Percentiles rank a stretch among this genome's conserved stretches.
These are phyloP conservation scores for Falco punctatus DNA, from an alignment of 2,113 vertebrate species.

Conservation along the genomic window DNA sequence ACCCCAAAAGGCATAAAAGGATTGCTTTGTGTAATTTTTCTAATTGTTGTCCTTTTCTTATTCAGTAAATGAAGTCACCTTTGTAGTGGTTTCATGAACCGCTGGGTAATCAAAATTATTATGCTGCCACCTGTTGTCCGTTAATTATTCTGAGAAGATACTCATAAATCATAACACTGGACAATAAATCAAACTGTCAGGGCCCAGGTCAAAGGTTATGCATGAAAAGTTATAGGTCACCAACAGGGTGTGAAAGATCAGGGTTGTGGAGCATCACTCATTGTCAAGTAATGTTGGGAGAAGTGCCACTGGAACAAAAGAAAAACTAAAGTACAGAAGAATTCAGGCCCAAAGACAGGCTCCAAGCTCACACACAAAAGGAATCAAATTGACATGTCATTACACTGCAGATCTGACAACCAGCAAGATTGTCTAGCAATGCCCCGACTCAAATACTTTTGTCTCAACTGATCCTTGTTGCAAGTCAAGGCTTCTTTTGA, in stretches of 20 bases:
- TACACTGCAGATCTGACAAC: conserved; percentile 81
- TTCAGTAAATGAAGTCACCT: conserved; percentile 87
- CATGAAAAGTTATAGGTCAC: conserved; percentile 94
- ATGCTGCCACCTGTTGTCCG: conserved; percentile 97
- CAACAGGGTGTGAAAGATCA: conserved; percentile 89
- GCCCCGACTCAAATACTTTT: conserved; percentile 64
- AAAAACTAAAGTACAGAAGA: conserved; percentile 88
- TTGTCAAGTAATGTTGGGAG: conserved; percentile 92
- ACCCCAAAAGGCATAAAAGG: conserved; percentile 67
- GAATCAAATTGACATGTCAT: conserved; percentile 90
- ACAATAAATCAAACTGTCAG: conserved; percentile 99
- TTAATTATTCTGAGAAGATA: conserved; percentile 98
- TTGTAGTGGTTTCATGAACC: conserved; percentile 87
- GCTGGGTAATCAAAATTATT: conserved; percentile 88
- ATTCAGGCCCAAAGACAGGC: conserved; percentile 78
- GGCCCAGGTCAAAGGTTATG: conserved; percentile 87
- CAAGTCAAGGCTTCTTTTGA: conserved; percentile 74
- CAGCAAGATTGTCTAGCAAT: conserved; percentile 78
- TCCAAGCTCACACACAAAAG: conserved; percentile 83
- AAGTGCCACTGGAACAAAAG: conserved; percentile 90
- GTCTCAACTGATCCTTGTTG: conserved; percentile 67
- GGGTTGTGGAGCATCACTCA: conserved; percentile 91
- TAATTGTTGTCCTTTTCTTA: conserved; percentile 78
- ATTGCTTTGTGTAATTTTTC: conserved; percentile 77
- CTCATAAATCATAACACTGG: conserved; percentile 99